These are phyloP conservation scores for Macrosiphum euphorbiae DNA, from an alignment of 2,888 invertebrate species.

Conservation along the genomic window DNA sequence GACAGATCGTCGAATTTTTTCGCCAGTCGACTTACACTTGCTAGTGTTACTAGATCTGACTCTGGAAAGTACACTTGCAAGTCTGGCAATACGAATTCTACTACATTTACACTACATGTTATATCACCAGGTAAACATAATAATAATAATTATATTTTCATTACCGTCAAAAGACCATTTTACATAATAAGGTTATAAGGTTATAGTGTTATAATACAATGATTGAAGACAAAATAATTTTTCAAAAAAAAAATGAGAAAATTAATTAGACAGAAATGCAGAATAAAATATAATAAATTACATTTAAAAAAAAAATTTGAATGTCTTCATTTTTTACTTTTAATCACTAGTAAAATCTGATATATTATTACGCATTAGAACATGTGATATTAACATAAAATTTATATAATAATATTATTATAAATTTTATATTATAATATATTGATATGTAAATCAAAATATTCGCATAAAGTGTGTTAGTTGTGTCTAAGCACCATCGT, in stretches of 20 bases:
- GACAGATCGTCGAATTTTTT: constrained; percentile 49
- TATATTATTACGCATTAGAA: not conserved
- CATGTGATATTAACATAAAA: not conserved
- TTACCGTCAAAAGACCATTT: no score
- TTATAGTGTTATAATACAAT: not conserved
- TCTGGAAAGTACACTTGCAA: constrained; percentile 57
- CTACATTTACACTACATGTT: constrained; percentile 53
- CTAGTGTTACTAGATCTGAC: constrained; percentile 45
- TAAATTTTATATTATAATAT: not conserved
- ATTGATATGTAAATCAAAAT: not conserved
- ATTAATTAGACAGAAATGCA: not conserved
- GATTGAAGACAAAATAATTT: not conserved
- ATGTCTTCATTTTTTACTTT: not conserved
- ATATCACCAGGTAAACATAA: constrained; percentile 20
- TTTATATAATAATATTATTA: not conserved
- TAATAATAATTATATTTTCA: not conserved
- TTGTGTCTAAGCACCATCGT: not conserved
- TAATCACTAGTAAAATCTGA: not conserved
- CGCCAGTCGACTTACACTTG: constrained; percentile 48
- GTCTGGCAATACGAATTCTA: constrained; percentile 37
- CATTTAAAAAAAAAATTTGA: no score
- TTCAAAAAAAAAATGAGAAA: no score
- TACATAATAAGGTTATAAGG: no score
- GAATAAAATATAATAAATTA: not conserved
- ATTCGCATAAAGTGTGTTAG: not conserved